These are phyloP conservation scores for Diabrotica balteata DNA, from an alignment of 2,888 invertebrate genomes.

Conservation along the genomic window DNA sequence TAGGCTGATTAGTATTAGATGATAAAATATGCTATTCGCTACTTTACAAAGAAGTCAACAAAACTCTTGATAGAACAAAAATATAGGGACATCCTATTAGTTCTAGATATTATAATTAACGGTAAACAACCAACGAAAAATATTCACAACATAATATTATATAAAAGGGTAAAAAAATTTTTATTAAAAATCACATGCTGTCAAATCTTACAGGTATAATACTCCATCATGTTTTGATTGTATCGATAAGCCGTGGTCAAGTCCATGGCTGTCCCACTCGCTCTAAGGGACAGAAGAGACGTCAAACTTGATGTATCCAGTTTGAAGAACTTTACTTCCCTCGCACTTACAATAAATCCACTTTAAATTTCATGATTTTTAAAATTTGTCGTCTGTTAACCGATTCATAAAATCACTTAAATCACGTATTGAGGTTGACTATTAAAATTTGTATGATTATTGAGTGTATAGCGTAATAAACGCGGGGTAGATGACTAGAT, in stretches of 20 bases:
- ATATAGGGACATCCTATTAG: no score
- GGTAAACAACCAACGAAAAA: no score
- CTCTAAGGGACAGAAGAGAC: conserved; percentile 71
- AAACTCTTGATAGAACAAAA: no score
- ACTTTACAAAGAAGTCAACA: no score
- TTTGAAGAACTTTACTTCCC: conserved; percentile 55
- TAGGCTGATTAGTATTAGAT: no score
- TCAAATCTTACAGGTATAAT: conserved; percentile 87
- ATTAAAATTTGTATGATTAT: neutral
- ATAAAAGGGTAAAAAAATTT: no score
- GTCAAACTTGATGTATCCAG: conserved; percentile 74
- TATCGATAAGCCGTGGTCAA: conserved; percentile 93
- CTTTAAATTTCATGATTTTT: conserved; percentile 12
- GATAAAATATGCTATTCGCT: no score
- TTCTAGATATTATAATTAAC: no score
- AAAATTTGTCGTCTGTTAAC: conserved; percentile 2
- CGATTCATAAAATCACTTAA: neutral
- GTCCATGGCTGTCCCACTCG: conserved; percentile 81
- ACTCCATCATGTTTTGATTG: conserved; percentile 99
- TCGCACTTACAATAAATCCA: conserved; percentile 15
- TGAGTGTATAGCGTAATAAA: neutral
- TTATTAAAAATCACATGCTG: no score
- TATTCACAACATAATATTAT: no score
- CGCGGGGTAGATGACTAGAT: conserved; percentile 35
- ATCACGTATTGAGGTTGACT: conserved; percentile 43